Percentiles rank a stretch among this genome's conserved stretches.
These are phyloP conservation scores for Chaunax sp. DNA, from an alignment of 2,797 vertebrate species.

Conservation along the genomic window DNA sequence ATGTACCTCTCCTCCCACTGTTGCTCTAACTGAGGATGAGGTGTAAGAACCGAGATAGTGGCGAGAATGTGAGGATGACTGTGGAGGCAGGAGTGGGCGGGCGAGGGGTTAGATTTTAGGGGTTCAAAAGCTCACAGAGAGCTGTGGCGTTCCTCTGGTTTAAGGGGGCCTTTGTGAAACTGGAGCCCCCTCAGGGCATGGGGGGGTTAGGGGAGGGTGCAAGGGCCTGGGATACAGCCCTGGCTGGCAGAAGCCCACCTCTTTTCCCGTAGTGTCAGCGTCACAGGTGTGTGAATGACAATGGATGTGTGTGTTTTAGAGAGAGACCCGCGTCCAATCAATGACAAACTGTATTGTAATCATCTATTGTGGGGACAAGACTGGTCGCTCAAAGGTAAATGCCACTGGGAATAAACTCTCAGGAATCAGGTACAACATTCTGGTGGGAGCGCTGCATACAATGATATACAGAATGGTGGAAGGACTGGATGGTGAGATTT, in stretches of 20 bases:
- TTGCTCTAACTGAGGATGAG: slow-evolving; percentile 38
- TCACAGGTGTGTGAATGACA: slow-evolving; percentile 75
- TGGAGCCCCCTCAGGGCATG: slow-evolving; percentile 53
- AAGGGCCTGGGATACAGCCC: slow-evolving; percentile 31
- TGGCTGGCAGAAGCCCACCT: slow-evolving; percentile 46
- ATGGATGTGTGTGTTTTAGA: slow-evolving; percentile 49
- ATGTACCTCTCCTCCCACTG: not conserved
- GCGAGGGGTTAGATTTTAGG: slow-evolving; percentile 57
- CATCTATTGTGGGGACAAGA: slow-evolving; percentile 53
- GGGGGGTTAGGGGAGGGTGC: not conserved
- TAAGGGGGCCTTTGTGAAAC: slow-evolving; percentile 73
- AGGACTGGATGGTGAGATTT: slow-evolving; percentile 11
- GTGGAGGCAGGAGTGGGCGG: slow-evolving; percentile 33
- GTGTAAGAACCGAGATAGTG: slow-evolving; percentile 53
- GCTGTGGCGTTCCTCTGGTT: slow-evolving; percentile 62
- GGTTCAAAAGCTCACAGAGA: slow-evolving; percentile 70
- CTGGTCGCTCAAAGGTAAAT: slow-evolving; percentile 65
- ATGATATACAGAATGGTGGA: not conserved
- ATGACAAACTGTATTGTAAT: slow-evolving; percentile 78
- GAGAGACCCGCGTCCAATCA: slow-evolving; percentile 65
- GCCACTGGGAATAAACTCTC: slow-evolving; percentile 44
- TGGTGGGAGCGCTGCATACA: slow-evolving; percentile 9
- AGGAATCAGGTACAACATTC: slow-evolving; percentile 27
- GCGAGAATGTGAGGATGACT: slow-evolving; percentile 37
- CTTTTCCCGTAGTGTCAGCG: slow-evolving; percentile 65